These are phyloP conservation scores for Probosciger aterrimus DNA, from an alignment of 2,113 vertebrate genomes.

Conservation along the genomic window DNA sequence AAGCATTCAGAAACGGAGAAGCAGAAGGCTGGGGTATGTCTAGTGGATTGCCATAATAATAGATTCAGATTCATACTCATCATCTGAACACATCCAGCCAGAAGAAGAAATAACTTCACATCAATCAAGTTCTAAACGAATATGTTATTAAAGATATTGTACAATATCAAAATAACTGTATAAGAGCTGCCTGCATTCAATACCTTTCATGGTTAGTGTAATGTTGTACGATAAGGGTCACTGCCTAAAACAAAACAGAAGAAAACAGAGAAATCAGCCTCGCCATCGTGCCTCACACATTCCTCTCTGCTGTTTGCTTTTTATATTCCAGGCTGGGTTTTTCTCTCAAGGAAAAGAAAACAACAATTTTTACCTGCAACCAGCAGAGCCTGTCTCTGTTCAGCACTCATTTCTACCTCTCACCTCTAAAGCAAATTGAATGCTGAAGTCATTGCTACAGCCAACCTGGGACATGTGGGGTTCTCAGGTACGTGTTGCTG, in stretches of 20 bases:
- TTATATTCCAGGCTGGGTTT: fast-evolving
- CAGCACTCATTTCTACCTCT: fast-evolving
- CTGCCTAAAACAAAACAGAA: neutral
- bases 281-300: fast-evolving
- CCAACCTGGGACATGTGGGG: fast-evolving
- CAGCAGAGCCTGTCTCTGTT: neutral
- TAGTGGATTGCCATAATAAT: neutral
- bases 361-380: fast-evolving
- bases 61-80: neutral
- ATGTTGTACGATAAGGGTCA: neutral
- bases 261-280: neutral
- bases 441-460: fast-evolving
- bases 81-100: neutral
- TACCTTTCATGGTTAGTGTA: neutral
- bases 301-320: too few relatives aligned
- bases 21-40: neutral
- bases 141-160: neutral
- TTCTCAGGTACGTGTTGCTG: neutral
- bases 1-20: neutral
- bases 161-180: neutral
- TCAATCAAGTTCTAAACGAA: neutral
- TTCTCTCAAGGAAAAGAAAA: fast-evolving
- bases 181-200: neutral
- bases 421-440: neutral
- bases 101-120: conserved; percentile 22